Conservation (phyloP, 2,113 vertebrate species). For the Psephotus haematonotus region DNA sequence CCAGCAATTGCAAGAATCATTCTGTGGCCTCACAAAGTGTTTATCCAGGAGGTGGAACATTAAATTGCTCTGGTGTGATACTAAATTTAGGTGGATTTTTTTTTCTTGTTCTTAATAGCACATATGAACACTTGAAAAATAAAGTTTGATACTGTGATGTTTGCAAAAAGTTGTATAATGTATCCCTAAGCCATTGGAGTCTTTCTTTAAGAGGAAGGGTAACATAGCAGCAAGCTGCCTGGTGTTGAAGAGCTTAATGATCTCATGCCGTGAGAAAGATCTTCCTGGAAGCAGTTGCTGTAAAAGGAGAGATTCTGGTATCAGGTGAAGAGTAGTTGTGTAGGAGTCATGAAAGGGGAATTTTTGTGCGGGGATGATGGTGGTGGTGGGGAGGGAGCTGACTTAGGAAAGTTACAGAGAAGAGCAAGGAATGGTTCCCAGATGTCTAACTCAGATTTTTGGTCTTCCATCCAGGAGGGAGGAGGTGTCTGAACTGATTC, state of each 20-base stretch:
- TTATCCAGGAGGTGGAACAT: not conserved
- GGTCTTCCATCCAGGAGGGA: not conserved
- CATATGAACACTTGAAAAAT: not conserved
- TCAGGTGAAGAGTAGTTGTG: not conserved
- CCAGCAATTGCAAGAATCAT: not conserved
- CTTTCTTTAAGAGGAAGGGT: not conserved
- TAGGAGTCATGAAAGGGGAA: not conserved
- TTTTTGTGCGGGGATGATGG: not conserved
- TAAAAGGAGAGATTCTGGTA: not conserved
- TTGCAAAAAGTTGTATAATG: not conserved
- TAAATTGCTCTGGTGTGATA: not conserved
- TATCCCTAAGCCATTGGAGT: not conserved
- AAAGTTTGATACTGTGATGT: not conserved
- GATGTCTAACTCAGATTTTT: not conserved
- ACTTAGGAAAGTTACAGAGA: not conserved
- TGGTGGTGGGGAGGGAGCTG: fast-evolving
- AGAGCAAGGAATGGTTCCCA: not conserved
- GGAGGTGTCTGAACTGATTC: not conserved
- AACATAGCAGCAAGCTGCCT: not conserved
- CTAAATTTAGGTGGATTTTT: not conserved
- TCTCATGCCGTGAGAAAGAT: not conserved
- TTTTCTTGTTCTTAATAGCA: not conserved
- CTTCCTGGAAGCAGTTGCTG: not conserved
- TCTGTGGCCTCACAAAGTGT: not conserved
- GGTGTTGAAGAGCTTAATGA: not conserved